Percentiles rank a stretch among this genome's conserved stretches.
Conservation (phyloP, 2,113 vertebrate species). For the Varanus salvator region DNA sequence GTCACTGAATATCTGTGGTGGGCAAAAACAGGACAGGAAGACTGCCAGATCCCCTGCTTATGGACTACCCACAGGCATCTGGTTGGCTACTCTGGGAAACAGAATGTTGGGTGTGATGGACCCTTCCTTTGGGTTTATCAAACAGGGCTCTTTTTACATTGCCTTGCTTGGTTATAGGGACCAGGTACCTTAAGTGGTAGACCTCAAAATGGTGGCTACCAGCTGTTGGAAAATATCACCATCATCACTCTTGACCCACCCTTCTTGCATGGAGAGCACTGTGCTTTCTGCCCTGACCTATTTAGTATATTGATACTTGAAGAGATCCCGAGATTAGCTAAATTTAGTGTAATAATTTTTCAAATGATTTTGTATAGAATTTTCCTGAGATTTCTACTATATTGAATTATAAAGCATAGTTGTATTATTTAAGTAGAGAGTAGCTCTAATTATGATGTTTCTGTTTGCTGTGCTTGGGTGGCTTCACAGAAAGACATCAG, state of each 20-base stretch:
- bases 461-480: background rate
- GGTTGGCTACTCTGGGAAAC: too few species aligned
- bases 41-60: background rate
- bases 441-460: background rate
- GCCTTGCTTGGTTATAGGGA: too few species aligned
- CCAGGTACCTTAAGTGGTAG: too few species aligned
- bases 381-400: background rate
- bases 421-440: background rate
- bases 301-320: slow-evolving; percentile 30
- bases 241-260: too few species aligned
- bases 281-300: too few species aligned
- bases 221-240: too few species aligned
- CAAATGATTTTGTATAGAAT: background rate
- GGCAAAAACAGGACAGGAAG: background rate
- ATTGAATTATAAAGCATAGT: background rate
- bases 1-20: background rate
- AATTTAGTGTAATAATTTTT: slow-evolving; percentile 56
- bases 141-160: too few species aligned
- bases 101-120: too few species aligned
- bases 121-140: too few species aligned
- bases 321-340: slow-evolving; percentile 48
- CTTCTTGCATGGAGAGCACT: too few species aligned
- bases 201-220: too few species aligned
- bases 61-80: too few species aligned
- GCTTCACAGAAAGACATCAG: background rate